Base-by-base conservation (phyloP, 2,797 vertebrate genomes). In the Danio albolineatus region DNA sequence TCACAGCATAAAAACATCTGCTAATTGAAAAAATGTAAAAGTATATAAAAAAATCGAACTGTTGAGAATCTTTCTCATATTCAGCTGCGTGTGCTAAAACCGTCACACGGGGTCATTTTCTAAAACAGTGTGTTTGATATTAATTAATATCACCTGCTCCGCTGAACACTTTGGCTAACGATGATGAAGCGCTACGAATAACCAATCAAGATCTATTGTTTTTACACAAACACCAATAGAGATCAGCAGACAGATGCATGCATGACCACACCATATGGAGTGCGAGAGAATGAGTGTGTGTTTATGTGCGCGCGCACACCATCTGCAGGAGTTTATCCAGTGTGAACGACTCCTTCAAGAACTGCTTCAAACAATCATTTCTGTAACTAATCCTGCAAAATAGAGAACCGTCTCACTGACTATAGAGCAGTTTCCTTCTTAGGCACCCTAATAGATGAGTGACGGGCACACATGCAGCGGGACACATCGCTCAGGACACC, bases 181-280 rank as follows among this genome's bases (percentile, higher is more conserved):
- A 64, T 21, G 14, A 17, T 4, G 14, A 65, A 65, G 17, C 4
- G 14, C 17, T 17, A 36, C 54, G 60, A 64, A 65, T 41, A 16
- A 43, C 73, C 60, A 76, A 76, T 53, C 73, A 65, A 53, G 13
- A 41, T 10, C 60, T 21, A 76, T 54, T 21, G 49, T 65, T 65
- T 76, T 49, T 53, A 65, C 13, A 28, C 48, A 76, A 65, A 65
- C 60, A n/a, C 48, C 61, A 62, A 76, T 21, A 76, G 73, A 65
- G 48, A 65, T n/a, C 73, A 65, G 38, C 38, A 76, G 60, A 76
- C 73, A 65, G 73, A 76, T 76, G 60, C 48, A 43, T 54, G 73
- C 48, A 76, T 76, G 73, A 76, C 60, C 17, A 39, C 39, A 76
- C 73, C 73, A 76, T 76, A 76, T 65, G 73, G 73, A 65, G 17